Evolutionary conservation across 1,140 invertebrate genomes (phyloP), one percentile per base, ranked within the genome.

Genomic region (Hesperophylax magnus): DNA sequence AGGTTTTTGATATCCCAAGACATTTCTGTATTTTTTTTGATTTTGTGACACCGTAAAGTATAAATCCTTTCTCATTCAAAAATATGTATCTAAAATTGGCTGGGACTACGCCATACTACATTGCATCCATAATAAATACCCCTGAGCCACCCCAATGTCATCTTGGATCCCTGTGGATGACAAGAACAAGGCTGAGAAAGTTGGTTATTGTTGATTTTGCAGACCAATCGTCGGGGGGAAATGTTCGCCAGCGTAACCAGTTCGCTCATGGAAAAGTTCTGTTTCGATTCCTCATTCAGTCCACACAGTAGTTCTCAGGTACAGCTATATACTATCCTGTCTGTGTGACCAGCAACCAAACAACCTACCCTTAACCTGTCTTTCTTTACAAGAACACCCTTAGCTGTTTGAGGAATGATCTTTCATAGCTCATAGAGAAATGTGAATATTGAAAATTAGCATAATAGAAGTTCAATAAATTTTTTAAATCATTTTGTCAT

Each of bases 191-290:
- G 27, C 47, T 71, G 67, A 47, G 67, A 39, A 47, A 69, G 9
- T 77, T 52, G 34, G 80, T 81, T 84, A 82, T 84, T 86, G 84
- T 86, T 86, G 81, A 87, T 89, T 87, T 91, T 91, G 86, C 90
- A 93, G 92, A 92, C 91, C 90, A 93, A 92, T 88, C 93, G 92
- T 86, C 92, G 93, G 86, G 95, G 94, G 84, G 95, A 96, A 91
- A 94, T 94, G 90, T 95, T 92, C 88, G 95, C 95, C 80, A 95
- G 94, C 88, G 93, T 96, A 82, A 94, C 94, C 79, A 94, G 94
- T 83, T 96, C 95, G 76, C 90, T 96, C 87, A 93, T 96, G 92
- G 94, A 93, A 88, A 94, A 93, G 88, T 93, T 95, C 89, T 93
- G 93, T 85, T 92, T 95, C 88, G 94, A 95, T 88, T 93, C 93